phyloP scores from a whole-genome alignment of 2,797 vertebrate species.

The Gymnothorax javanicus region DNA sequence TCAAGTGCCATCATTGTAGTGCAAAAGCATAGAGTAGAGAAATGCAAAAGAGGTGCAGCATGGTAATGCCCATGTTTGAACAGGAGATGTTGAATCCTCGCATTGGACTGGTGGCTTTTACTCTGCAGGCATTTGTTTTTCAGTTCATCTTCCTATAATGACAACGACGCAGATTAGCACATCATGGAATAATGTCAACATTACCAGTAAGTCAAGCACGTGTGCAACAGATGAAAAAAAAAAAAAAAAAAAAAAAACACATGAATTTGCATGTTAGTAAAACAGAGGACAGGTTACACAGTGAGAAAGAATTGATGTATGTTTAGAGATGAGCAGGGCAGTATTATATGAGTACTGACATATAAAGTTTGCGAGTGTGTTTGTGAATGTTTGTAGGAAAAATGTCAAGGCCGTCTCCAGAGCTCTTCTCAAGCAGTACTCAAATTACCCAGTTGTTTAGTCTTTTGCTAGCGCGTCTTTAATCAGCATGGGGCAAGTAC shows the following conservation, averaged over 20 bases:
- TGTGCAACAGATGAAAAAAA: not conserved
- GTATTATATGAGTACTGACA: not conserved
- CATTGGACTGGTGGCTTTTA: not conserved
- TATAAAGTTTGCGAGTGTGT: not conserved
- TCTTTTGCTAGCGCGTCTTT: not conserved
- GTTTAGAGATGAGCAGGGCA: not conserved
- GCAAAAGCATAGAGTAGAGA: constrained; percentile 23
- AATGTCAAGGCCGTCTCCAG: not conserved
- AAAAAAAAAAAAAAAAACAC: not conserved
- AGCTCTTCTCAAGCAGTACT: not conserved
- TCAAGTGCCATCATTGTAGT: constrained; percentile 27
- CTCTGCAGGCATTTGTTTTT: constrained; percentile 37
- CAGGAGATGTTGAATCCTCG: not conserved
- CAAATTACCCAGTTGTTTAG: not conserved
- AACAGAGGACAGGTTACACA: not conserved
- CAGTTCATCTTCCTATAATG: constrained; percentile 76
- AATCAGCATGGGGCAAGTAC: constrained; percentile 60
- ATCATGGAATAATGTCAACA: not conserved
- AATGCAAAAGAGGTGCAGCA: not conserved
- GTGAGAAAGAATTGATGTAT: not conserved
- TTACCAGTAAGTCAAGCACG: not conserved
- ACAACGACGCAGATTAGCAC: constrained; percentile 2
- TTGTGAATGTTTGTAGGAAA: not conserved
- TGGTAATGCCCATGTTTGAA: not conserved
- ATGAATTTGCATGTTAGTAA: not conserved